phyloP scores from a whole-genome alignment of 2,888 invertebrate genomes.

The Drosophila histrio region DNA sequence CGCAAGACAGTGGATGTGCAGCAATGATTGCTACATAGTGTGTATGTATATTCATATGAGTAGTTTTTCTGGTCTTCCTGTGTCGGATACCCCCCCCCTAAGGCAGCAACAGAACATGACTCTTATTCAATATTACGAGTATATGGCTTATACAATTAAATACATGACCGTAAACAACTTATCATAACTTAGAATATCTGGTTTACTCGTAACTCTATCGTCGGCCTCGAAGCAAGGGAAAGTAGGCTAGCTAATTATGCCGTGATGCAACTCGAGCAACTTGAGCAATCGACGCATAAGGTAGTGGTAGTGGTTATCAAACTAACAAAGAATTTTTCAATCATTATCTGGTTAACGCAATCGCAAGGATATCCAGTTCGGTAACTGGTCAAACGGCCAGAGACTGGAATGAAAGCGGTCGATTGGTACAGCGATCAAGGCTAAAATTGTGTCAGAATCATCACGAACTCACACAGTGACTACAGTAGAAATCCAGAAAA shows the following conservation, averaged over 20 bases:
- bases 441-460: conserved; percentile 57
- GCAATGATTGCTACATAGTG: conserved; percentile 1
- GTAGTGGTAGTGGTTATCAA: conserved; percentile 18
- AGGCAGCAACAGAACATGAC: not conserved
- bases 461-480: conserved; percentile 2
- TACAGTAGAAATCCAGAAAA: conserved; percentile 29
- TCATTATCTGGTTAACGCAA: not conserved
- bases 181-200: not conserved
- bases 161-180: not conserved
- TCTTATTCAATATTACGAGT: not conserved
- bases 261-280: conserved; percentile 41
- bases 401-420: conserved; percentile 62
- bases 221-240: not conserved
- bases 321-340: conserved; percentile 9
- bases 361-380: conserved; percentile 63
- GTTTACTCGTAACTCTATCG: not conserved
- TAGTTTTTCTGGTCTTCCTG: not conserved
- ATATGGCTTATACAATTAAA: not conserved
- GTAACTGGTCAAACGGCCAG: conserved; percentile 47
- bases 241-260: conserved; percentile 9
- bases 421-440: conserved; percentile 18
- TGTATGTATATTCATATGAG: conserved; percentile 3
- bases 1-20: not conserved
- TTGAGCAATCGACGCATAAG: conserved; percentile 17
- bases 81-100: not conserved